These are phyloP conservation scores for Smittia aterrima DNA, from an alignment of 2,888 invertebrate genomes.

Conservation along the genomic window DNA sequence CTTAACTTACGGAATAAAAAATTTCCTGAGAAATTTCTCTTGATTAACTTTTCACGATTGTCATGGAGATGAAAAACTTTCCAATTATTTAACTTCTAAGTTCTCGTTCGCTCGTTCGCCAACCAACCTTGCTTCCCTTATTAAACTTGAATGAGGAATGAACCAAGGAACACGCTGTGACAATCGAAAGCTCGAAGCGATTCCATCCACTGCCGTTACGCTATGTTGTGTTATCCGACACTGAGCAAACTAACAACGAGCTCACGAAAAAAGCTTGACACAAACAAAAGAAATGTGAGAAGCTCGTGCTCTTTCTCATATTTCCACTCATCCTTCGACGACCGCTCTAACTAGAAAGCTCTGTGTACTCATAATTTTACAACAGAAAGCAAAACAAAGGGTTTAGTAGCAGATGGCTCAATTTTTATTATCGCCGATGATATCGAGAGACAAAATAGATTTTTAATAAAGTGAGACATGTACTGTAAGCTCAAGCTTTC, in stretches of 20 bases:
- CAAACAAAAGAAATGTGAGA: slow-evolving; percentile 4
- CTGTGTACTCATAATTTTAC: not conserved
- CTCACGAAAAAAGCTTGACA: slow-evolving; percentile 18
- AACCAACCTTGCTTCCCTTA: slow-evolving; percentile 8
- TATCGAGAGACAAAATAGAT: not conserved
- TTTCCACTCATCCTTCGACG: not conserved
- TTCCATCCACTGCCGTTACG: not conserved
- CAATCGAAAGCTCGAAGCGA: not conserved
- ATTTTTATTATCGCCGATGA: not conserved
- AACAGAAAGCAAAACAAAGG: not conserved
- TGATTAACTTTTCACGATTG: too few species aligned
- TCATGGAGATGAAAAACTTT: too few species aligned
- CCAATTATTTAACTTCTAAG: too few species aligned
- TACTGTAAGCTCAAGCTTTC: not conserved
- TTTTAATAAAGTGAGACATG: not conserved
- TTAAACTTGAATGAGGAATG: slow-evolving; percentile 5
- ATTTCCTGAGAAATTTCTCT: too few species aligned
- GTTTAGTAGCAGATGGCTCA: not conserved
- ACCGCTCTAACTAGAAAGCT: not conserved
- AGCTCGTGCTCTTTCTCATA: slow-evolving; percentile 9
- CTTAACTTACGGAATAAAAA: too few species aligned
- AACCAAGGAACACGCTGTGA: not conserved
- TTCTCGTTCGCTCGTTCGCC: too few species aligned
- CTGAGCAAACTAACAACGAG: not conserved
- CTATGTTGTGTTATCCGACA: not conserved